Evolutionary conservation across 2,888 invertebrate genomes (phyloP).

Genomic region (Hymenopus coronatus): DNA sequence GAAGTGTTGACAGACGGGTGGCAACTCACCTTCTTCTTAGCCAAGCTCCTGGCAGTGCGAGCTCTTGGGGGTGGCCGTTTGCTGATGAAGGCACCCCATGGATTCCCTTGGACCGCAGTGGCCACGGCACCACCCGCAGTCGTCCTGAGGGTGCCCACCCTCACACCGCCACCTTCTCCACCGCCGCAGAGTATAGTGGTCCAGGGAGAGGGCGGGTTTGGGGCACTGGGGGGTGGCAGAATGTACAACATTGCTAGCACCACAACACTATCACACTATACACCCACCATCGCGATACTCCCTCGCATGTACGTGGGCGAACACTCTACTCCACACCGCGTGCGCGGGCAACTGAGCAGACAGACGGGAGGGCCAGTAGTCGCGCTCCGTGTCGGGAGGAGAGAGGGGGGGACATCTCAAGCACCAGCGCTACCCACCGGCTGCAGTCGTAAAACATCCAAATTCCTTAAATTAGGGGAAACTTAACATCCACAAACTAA

Average conservation of each 20-base stretch:
- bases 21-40: constrained; percentile 9
- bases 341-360: not conserved
- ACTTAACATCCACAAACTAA: too few species aligned
- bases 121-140: constrained; percentile 12
- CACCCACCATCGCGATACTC: not conserved
- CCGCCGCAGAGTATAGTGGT: constrained; percentile 47
- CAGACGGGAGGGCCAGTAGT: not conserved
- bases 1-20: too few species aligned
- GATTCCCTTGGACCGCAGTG: not conserved
- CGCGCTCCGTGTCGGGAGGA: not conserved
- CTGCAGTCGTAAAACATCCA: not conserved
- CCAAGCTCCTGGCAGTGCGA: not conserved
- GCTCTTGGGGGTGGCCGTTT: constrained; percentile 3
- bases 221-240: constrained; percentile 51
- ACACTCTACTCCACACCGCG: not conserved
- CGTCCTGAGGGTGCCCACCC: constrained; percentile 22
- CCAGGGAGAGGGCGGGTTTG: constrained; percentile 52
- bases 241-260: constrained; percentile 48
- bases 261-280: constrained; percentile 9
- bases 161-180: constrained; percentile 31
- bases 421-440: not conserved
- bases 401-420: not conserved
- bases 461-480: not conserved
- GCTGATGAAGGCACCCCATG: constrained; percentile 4
- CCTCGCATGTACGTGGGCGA: not conserved